Evolutionary conservation across 2,113 vertebrate genomes (phyloP).

Genomic region (Melanotaenia duboulayi): DNA sequence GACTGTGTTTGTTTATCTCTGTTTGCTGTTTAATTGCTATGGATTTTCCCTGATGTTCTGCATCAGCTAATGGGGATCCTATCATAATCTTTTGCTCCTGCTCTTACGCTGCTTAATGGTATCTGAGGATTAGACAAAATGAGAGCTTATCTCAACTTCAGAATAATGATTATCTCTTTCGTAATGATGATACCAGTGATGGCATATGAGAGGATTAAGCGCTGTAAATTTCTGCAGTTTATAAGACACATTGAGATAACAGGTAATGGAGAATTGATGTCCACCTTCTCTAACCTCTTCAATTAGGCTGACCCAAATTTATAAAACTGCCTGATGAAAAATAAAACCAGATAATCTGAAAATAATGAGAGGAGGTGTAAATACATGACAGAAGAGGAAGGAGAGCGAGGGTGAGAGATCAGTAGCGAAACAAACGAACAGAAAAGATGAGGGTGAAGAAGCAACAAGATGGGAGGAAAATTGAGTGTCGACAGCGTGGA

Average conservation of each 20-base stretch:
- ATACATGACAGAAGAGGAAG: constrained; percentile 16
- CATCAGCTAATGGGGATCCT: not conserved
- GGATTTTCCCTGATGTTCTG: not conserved
- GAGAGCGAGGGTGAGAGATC: not conserved
- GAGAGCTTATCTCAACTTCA: not conserved
- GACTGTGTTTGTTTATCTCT: not conserved
- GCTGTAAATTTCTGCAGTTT: not conserved
- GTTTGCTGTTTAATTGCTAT: not conserved
- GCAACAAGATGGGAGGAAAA: constrained; percentile 29
- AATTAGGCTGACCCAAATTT: constrained; percentile 31
- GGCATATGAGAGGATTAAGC: not conserved
- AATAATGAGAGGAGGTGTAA: constrained; percentile 27
- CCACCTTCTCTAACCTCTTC: not conserved
- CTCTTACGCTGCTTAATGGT: not conserved
- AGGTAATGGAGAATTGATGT: constrained; percentile 5
- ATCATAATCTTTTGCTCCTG: not conserved
- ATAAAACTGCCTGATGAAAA: constrained; percentile 14
- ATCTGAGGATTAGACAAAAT: not conserved
- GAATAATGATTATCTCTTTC: not conserved
- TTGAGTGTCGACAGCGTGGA: constrained; percentile 22
- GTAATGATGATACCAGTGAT: not conserved
- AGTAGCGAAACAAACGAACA: not conserved
- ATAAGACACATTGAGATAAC: not conserved
- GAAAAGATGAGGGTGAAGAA: constrained; percentile 4
- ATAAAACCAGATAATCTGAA: constrained; percentile 31